Conservation (phyloP, 1,140 invertebrate species). For the Saxidomus purpurata region DNA sequence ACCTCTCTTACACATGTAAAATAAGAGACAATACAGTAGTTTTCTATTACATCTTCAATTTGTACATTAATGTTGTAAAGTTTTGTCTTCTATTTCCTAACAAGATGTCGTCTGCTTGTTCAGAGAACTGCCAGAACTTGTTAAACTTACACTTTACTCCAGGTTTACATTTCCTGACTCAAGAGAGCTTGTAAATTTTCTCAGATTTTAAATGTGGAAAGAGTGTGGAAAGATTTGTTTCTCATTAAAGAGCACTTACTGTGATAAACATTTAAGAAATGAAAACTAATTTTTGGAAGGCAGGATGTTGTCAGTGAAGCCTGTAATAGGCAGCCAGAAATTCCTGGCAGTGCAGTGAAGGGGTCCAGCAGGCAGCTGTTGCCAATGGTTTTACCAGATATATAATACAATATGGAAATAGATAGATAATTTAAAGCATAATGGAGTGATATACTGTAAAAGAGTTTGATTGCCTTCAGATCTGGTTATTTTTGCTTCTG, state of each 20-base stretch:
- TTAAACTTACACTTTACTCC: not conserved
- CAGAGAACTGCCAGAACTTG: not conserved
- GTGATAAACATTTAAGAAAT: slow-evolving; percentile 21
- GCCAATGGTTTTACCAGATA: not conserved
- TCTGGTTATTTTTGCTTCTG: no score
- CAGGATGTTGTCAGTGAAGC: slow-evolving; percentile 23
- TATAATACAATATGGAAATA: no score
- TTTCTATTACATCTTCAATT: no score
- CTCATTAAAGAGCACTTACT: slow-evolving; percentile 16
- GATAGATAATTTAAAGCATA: no score
- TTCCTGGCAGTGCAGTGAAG: not conserved
- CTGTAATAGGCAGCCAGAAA: not conserved
- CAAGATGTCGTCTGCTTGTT: not conserved
- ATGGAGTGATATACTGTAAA: not conserved
- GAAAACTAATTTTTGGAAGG: not conserved
- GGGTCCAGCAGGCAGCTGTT: slow-evolving; percentile 9
- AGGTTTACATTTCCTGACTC: not conserved
- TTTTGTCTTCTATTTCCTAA: not conserved
- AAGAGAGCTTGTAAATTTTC: not conserved
- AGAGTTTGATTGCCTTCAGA: not conserved
- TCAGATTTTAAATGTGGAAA: not conserved
- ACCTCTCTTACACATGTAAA: no score
- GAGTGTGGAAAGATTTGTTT: slow-evolving; percentile 30
- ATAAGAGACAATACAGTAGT: no score
- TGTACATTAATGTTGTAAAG: no score